Base-by-base conservation (phyloP, 2,888 invertebrate genomes). In the Leucozona laternaria region DNA sequence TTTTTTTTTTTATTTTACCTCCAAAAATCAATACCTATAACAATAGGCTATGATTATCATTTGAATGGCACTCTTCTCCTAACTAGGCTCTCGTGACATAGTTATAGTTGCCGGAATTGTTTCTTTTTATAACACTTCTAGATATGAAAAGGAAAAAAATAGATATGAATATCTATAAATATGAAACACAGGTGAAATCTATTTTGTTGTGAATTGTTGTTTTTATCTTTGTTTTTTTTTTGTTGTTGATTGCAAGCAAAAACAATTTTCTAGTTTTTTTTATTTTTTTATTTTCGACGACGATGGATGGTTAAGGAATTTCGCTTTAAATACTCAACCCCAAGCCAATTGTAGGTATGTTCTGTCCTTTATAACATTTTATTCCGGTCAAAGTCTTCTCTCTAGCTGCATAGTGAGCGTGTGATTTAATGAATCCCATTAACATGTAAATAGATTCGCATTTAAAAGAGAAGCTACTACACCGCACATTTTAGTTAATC, bases 21-120 rank as follows among this genome's bases (percentile, higher is more conserved):
- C 57, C 80, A 55, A 85, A 85, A 85, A 85, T 85, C 85, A 85
- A 85, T 85, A 85, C 60, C 73, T 73, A 77, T 85, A 81, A 85
- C 85, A 80, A 85, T 77, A 85, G 80, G 80, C 77, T 85, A 70
- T 80, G 80, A 77, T 80, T 80, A 85, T 81, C 80, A 77, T 72
- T 80, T 73, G 80, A 78, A 80, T 68, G 77, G 43, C 77, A 75
- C 76, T 76, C 62, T 73, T 60, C 60, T 75, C 48, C 73, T 79
- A 75, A 64, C 77, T 78, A 80, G 73, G 85, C 70, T 80, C 77
- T 78, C 77, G 80, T 77, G 77, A 73, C 85, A 80, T 77, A 80
- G 77, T 77, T 80, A 77, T 77, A 80, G 68, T 78, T 80, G 77
- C 73, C 81, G 73, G 77, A 77, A 79, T 40, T 62, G 45, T 28